These are phyloP conservation scores for Strix aluco DNA, from an alignment of 2,113 vertebrate species.

Conservation along the genomic window DNA sequence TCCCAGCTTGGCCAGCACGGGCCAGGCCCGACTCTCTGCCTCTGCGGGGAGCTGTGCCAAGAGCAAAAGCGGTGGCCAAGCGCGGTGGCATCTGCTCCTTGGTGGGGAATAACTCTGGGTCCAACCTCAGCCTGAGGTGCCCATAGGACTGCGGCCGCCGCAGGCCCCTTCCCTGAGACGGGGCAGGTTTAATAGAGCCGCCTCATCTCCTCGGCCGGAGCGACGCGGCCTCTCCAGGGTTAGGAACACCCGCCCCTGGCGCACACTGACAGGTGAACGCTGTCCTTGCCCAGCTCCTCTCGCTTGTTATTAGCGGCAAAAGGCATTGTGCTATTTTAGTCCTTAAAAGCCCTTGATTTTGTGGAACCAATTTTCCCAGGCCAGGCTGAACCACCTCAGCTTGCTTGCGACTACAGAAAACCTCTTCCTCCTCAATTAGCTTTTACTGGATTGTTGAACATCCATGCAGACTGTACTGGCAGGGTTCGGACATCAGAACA, in stretches of 20 bases:
- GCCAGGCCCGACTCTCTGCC: accelerated
- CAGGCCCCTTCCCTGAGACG: accelerated
- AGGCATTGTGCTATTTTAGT: not conserved
- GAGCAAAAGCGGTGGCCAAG: not conserved
- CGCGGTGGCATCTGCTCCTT: not conserved
- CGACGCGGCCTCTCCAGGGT: no score
- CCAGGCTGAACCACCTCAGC: not conserved
- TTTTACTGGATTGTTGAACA: not conserved
- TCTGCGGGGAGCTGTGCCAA: not conserved
- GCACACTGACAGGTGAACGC: not conserved
- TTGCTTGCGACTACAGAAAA: not conserved
- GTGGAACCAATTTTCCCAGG: not conserved
- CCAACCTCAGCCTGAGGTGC: not conserved
- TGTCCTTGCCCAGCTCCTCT: not conserved
- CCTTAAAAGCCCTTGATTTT: not conserved
- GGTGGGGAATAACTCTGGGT: accelerated
- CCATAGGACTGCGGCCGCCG: no score
- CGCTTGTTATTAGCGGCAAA: not conserved
- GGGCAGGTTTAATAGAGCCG: not conserved
- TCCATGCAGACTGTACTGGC: not conserved
- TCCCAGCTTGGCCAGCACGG: accelerated
- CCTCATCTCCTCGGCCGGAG: no score
- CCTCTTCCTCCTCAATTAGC: not conserved
- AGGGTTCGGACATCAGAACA: not conserved
- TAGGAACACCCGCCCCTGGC: not conserved